Percentiles rank a stretch among this genome's conserved stretches.
phyloP scores from a whole-genome alignment of 2,113 vertebrate genomes.

The Vulpes ferrilata region DNA sequence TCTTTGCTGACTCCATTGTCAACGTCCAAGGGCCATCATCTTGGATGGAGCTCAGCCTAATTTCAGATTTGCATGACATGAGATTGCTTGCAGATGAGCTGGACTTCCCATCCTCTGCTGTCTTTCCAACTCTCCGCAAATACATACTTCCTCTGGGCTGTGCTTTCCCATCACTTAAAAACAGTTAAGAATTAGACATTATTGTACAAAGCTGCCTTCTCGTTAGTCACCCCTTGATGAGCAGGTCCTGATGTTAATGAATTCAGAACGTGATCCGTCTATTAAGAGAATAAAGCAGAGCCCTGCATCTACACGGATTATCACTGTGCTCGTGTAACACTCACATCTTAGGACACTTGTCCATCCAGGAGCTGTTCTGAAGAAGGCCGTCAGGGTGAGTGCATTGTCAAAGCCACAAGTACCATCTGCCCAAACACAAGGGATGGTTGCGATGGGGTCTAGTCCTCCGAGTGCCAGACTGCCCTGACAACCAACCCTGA shows the following conservation, averaged over 20 bases:
- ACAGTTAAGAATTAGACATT: background rate
- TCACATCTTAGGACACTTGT: background rate
- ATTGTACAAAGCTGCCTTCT: background rate
- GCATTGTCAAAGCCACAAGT: background rate
- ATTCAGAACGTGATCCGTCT: no score
- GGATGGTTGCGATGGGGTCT: accelerated
- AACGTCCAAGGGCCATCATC: background rate
- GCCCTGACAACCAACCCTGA: background rate
- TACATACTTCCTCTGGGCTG: background rate
- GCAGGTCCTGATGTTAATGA: background rate
- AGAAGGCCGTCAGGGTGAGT: no score
- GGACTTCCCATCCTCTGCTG: background rate
- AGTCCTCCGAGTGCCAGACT: background rate
- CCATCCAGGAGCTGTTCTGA: background rate
- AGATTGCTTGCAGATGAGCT: background rate
- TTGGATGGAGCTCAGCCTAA: background rate
- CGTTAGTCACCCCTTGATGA: background rate
- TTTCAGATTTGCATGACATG: background rate
- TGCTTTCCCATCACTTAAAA: background rate
- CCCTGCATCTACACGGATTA: background rate
- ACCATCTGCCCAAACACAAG: background rate
- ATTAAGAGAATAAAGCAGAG: background rate
- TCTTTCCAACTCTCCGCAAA: background rate
- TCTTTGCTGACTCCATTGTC: background rate
- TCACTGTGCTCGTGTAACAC: accelerated